Evolutionary conservation across 2,113 vertebrate species (phyloP).

Genomic region (Rhegmatorhina hoffmannsi): DNA sequence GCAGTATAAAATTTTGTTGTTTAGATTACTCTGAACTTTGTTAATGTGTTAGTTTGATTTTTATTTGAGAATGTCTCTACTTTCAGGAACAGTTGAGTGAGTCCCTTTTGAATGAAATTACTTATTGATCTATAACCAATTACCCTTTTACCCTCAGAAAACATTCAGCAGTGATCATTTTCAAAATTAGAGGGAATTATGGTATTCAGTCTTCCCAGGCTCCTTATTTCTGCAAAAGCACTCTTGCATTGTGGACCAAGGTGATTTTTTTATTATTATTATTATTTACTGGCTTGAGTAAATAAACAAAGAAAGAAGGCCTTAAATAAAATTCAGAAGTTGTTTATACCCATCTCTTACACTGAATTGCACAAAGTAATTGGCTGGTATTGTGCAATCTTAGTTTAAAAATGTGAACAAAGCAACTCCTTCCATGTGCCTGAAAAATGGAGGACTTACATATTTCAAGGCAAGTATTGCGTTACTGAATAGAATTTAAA

Average conservation of each 20-base stretch:
- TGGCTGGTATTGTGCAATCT: not conserved
- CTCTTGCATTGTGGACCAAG: not conserved
- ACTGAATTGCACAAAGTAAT: rapidly evolving
- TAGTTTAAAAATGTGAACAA: not conserved
- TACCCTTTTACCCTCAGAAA: slow-evolving; percentile 67
- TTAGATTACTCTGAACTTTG: slow-evolving; percentile 59
- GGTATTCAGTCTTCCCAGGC: not conserved
- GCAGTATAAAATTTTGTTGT: slow-evolving; percentile 46
- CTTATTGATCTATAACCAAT: slow-evolving; percentile 73
- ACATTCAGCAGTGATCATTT: slow-evolving; percentile 46
- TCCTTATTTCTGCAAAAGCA: not conserved
- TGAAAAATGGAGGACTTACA: not conserved
- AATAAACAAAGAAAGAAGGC: not conserved
- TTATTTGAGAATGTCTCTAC: slow-evolving; percentile 53
- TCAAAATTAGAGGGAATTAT: slow-evolving; percentile 50
- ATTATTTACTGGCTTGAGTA: not conserved
- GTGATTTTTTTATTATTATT: not conserved
- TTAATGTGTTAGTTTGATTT: slow-evolving; percentile 53
- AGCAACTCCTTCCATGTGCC: not conserved
- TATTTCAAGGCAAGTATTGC: slow-evolving; percentile 13
- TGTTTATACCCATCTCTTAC: not conserved
- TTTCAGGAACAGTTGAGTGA: slow-evolving; percentile 54
- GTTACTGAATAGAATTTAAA: not conserved
- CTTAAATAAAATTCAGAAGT: not conserved
- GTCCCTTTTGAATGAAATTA: slow-evolving; percentile 64